Evolutionary conservation across 2,797 vertebrate species (phyloP), one percentile per base, ranked within the genome.

Genomic region (Silurus lanzhouensis): DNA sequence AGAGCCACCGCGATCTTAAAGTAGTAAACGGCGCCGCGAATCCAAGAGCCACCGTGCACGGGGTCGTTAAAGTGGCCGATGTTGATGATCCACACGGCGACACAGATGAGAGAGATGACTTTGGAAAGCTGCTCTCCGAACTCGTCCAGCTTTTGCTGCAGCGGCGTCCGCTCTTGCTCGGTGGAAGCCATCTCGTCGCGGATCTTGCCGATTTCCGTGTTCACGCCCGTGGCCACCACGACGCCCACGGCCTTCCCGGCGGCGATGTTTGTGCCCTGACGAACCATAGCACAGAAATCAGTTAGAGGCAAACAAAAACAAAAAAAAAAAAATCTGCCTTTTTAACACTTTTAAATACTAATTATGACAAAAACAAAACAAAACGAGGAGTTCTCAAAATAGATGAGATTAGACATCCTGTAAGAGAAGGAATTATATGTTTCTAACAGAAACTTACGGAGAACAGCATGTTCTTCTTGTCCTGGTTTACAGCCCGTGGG

Each of bases 391-490:
- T 27, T 7, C 6, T 22, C 17, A 64, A 79, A 46, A 61, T 5
- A 46, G 14, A 19, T 48, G 13, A 79, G 20, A 80, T 22, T 15
- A 44, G 55, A 61, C 22, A 22, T 31, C 20, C 77, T 6, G 13
- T 64, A 38, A 5, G 7, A 67, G 25, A 38, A 70, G 19, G 2
- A 27, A 52, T 19, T 13, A 48, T 81, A 12, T 22, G 27, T 83
- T 9, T 14, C 22, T 6, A 70, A 55, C 46, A 20, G 4, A 55
- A 81, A 96, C 98, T 97, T 92, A 99, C 98, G 92, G 97, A 99
- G 88, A 99, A 99, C 66, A 99, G 97, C 98, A 99, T 99, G 92
- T 99, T 99, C 94, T 99, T 99, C 92, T 99, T 99, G 92, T 99
- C 98, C 91, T 99, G 98, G 93, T 99, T 99, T 87, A 99, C 98